These are phyloP conservation scores for Phrynosoma blainvillii DNA, from an alignment of 2,113 vertebrate genomes.

Conservation along the genomic window DNA sequence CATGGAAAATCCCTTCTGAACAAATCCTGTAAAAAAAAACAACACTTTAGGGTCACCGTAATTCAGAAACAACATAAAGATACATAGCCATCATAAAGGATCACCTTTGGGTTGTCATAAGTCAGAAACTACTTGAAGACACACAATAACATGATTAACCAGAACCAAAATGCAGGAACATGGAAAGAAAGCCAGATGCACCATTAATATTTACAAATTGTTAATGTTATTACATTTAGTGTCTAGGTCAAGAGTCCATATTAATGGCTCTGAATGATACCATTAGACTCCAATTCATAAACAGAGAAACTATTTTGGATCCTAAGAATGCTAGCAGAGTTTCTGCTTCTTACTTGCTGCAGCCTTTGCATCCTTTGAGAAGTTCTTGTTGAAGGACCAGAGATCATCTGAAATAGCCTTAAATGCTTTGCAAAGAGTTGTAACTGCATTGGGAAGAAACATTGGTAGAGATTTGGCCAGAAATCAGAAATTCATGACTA, in stretches of 20 bases:
- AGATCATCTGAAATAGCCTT: neutral
- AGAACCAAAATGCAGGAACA: neutral
- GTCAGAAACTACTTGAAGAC: no score
- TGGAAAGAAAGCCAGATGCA: neutral
- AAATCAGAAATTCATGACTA: neutral
- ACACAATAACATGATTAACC: neutral
- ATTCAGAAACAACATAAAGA: no score
- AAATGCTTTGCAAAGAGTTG: neutral
- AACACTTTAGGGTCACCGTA: no score
- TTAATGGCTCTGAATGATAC: neutral
- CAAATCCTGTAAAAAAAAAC: no score
- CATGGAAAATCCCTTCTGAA: no score
- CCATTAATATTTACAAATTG: neutral
- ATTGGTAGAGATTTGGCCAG: neutral
- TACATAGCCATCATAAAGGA: no score
- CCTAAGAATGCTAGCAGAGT: neutral
- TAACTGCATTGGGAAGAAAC: neutral
- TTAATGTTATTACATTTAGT: neutral
- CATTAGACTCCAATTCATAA: neutral
- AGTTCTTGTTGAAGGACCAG: neutral
- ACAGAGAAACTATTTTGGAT: neutral
- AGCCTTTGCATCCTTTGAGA: neutral
- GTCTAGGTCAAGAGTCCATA: neutral
- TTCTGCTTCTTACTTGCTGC: neutral
- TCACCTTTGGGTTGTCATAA: no score